Evolutionary conservation across 2,888 invertebrate genomes (phyloP), one percentile per base, ranked within the genome.

Genomic region (Conomelus anceps): DNA sequence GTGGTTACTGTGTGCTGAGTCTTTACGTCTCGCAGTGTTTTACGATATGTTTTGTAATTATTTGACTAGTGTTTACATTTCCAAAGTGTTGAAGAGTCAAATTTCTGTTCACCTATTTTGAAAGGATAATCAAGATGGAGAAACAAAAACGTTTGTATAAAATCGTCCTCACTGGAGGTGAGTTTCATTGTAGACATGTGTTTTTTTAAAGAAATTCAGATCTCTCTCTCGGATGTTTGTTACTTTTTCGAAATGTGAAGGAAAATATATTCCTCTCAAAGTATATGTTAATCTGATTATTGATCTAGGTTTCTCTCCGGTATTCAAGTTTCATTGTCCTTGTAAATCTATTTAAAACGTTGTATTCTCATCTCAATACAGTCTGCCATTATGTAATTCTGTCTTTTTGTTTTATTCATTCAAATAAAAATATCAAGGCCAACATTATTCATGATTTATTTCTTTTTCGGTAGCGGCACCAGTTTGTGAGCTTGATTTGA

Each of bases 81-180:
- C n/a, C n/a, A 13, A n/a, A n/a, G 63, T 63, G 63, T 63, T 63
- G 63, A 63, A n/a, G n/a, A 63, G 20, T n/a, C n/a, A 63, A 63
- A 63, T 63, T 63, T n/a, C 63, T 63, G 63, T 63, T n/a, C 3
- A 63, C 63, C n/a, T 13, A n/a, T n/a, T 63, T 63, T 63, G 7
- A 63, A 63, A 63, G 63, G 20, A 86, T 86, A 29, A 86, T 22
- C 24, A 88, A 92, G 90, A 94, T 94, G 93, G 94, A 94, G 24
- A 91, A 91, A 89, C 95, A 95, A 92, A 96, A 96, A 94, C 96
- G 96, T 92, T 95, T 97, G 92, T 97, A 97, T 94, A 97, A 96
- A 94, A 94, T 98, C 92, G 98, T 98, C 91, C 95, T 98, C 91
- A 98, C 98, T 92, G 98, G 98, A 95, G 98, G 98, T 97, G 95